A percentile compares a stretch with the other conserved stretches of the same genome.
Evolutionary conservation across 2,888 invertebrate genomes (phyloP).

Genomic region (Macrophya alboannulata): DNA sequence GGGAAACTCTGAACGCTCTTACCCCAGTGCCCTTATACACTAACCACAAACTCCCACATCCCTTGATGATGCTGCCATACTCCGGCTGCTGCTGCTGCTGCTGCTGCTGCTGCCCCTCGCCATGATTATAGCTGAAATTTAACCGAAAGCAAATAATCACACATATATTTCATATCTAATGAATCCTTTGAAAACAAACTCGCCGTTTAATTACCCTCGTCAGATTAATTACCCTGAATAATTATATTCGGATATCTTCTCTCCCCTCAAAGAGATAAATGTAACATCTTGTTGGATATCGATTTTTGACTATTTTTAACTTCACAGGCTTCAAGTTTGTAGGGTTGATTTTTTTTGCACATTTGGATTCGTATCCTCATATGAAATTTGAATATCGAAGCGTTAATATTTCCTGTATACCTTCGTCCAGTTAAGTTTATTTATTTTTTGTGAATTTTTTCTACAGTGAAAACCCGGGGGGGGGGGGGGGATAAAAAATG

Average conservation of each 20-base stretch:
- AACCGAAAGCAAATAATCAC: background rate
- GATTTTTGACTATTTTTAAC: background rate
- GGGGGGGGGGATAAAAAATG: background rate
- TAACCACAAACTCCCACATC: background rate
- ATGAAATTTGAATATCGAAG: too few relatives aligned
- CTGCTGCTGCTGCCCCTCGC: background rate
- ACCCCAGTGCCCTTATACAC: background rate
- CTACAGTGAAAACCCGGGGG: background rate
- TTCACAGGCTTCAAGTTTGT: background rate
- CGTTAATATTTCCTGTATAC: background rate
- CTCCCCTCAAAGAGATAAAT: background rate
- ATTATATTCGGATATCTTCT: background rate
- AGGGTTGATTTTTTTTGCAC: background rate
- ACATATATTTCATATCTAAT: background rate
- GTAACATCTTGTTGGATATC: background rate
- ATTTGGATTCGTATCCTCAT: background rate
- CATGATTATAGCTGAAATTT: background rate
- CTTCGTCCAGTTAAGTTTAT: background rate
- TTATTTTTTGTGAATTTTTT: background rate
- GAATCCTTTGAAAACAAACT: background rate
- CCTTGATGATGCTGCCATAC: background rate
- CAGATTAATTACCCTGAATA: background rate
- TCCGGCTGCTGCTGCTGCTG: background rate
- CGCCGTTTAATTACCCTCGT: background rate
- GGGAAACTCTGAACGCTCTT: constrained; percentile 9